A percentile compares a stretch with the other conserved stretches of the same genome.
These are phyloP conservation scores for Cyprinella venusta DNA, from an alignment of 2,797 vertebrate species.

Conservation along the genomic window DNA sequence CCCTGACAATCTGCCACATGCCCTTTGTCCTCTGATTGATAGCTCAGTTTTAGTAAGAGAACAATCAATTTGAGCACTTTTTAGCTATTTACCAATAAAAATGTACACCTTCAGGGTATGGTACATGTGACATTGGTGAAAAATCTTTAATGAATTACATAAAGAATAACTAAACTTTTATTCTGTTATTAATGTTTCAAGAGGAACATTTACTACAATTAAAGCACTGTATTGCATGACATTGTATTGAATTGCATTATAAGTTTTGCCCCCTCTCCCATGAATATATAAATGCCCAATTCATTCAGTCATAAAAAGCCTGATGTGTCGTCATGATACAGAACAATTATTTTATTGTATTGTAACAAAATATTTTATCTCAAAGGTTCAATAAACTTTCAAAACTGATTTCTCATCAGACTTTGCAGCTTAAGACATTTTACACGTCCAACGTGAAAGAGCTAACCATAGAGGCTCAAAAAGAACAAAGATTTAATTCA, in stretches of 20 bases:
- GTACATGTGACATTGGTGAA: not conserved
- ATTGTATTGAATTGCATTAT: not conserved
- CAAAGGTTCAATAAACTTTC: not conserved
- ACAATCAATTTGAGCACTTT: not conserved
- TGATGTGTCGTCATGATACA: not conserved
- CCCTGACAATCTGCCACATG: not conserved
- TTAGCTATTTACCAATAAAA: not conserved
- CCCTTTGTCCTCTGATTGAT: not conserved
- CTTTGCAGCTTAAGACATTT: no score
- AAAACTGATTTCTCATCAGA: not conserved
- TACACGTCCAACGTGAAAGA: not conserved
- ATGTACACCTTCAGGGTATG: not conserved
- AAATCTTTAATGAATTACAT: not conserved
- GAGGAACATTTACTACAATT: not conserved
- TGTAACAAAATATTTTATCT: not conserved
- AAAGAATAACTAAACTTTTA: not conserved
- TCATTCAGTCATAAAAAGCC: not conserved
- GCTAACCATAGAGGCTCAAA: not conserved
- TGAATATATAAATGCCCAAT: no score
- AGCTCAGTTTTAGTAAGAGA: not conserved
- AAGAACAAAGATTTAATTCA: not conserved
- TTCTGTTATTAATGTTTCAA: not conserved
- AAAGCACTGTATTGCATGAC: not conserved
- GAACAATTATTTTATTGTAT: no score
- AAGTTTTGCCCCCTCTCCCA: not conserved